These are phyloP conservation scores for Chlorops oryzae DNA, from an alignment of 1,140 invertebrate genomes.

Conservation along the genomic window DNA sequence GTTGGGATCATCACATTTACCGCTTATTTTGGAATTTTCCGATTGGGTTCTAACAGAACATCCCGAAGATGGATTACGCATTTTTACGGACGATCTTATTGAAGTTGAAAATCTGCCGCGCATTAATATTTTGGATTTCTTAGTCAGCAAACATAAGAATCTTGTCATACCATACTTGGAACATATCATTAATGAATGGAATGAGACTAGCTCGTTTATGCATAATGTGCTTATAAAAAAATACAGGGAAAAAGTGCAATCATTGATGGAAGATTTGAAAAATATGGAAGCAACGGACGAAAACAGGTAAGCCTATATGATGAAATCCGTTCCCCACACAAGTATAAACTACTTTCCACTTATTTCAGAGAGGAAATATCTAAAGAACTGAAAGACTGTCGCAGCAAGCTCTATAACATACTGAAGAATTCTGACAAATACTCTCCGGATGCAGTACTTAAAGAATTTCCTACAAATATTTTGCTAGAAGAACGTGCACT, in stretches of 20 bases:
- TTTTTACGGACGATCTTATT: slow-evolving; percentile 86
- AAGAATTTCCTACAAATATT: slow-evolving; percentile 79
- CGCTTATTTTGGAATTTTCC: slow-evolving; percentile 92
- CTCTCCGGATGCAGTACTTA: slow-evolving; percentile 78
- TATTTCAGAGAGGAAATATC: too few species aligned
- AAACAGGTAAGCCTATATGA: background rate
- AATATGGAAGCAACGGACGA: slow-evolving; percentile 20
- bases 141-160: slow-evolving; percentile 71
- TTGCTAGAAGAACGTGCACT: slow-evolving; percentile 91
- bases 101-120: slow-evolving; percentile 86
- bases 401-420: slow-evolving; percentile 75
- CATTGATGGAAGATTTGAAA: slow-evolving; percentile 15
- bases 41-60: slow-evolving; percentile 82
- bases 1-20: slow-evolving; percentile 76
- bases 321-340: too few species aligned
- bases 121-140: slow-evolving; percentile 81
- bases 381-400: slow-evolving; percentile 21
- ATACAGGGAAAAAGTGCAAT: slow-evolving; percentile 64
- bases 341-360: too few species aligned
- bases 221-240: slow-evolving; percentile 87
- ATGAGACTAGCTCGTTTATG: slow-evolving; percentile 77
- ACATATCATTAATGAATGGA: slow-evolving; percentile 85
- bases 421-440: slow-evolving; percentile 78
- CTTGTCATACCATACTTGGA: slow-evolving; percentile 90
- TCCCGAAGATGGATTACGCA: slow-evolving; percentile 86